Percentiles rank a stretch among this genome's conserved stretches.
phyloP scores from a whole-genome alignment of 1,140 invertebrate species.

The Leptestheria dahalacensis region DNA sequence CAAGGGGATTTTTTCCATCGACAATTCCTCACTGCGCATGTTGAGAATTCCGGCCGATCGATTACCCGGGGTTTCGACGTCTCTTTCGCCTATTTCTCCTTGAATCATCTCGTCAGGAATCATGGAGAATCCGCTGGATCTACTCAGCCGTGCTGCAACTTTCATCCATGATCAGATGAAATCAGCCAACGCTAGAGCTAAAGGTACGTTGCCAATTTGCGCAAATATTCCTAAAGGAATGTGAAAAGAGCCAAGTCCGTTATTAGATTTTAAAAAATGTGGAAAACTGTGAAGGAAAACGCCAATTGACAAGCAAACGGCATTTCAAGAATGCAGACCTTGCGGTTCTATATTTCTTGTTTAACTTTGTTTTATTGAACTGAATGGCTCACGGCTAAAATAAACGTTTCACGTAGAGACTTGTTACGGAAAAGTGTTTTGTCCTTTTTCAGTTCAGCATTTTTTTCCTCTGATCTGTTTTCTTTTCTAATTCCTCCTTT shows the following conservation, averaged over 20 bases:
- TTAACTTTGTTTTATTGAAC: background rate
- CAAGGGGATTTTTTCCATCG: too few relatives aligned
- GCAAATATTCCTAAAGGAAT: background rate
- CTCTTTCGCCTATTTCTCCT: background rate
- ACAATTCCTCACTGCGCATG: background rate
- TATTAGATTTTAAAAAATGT: background rate
- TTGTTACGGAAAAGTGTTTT: background rate
- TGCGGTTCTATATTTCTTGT: background rate
- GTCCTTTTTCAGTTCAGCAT: background rate
- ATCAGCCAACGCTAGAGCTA: background rate
- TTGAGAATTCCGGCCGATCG: background rate
- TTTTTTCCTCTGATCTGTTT: too few relatives aligned
- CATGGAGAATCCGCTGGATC: conserved; percentile 71
- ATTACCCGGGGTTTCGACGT: background rate
- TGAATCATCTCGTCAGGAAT: background rate
- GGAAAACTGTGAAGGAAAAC: too few relatives aligned
- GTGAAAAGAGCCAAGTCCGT: background rate
- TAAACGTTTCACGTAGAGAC: background rate
- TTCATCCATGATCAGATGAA: conserved; percentile 31
- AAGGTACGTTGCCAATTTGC: background rate
- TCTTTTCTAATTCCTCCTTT: too few relatives aligned
- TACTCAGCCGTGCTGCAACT: conserved; percentile 71
- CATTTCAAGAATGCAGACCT: background rate
- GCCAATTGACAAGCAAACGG: too few relatives aligned
- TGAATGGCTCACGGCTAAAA: background rate